A percentile compares a stretch with the other conserved stretches of the same genome.
Evolutionary conservation across 2,888 invertebrate genomes (phyloP).

Genomic region (Watsonalla cultraria): DNA sequence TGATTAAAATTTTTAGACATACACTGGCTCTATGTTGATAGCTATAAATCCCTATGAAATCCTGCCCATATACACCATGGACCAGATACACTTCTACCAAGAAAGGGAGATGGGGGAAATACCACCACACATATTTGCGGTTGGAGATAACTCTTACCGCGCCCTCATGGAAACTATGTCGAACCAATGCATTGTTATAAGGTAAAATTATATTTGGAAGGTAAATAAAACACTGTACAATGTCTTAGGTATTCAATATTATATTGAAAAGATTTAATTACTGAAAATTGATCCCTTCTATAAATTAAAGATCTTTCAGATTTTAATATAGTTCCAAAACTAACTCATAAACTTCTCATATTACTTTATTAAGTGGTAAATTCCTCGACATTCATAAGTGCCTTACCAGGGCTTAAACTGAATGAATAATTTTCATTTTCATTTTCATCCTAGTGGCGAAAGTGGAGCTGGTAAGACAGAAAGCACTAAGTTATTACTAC

Average conservation of each 20-base stretch:
- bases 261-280: too few relatives aligned
- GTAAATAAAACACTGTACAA: not conserved
- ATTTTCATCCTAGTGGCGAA: too few relatives aligned
- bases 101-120: slow-evolving; percentile 90
- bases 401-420: too few relatives aligned
- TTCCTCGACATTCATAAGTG: too few relatives aligned
- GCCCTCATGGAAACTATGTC: slow-evolving; percentile 85
- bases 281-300: too few relatives aligned
- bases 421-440: too few relatives aligned
- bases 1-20: slow-evolving; percentile 94
- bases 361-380: too few relatives aligned
- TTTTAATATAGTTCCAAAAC: too few relatives aligned
- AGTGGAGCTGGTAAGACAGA: slow-evolving; percentile 98
- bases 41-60: slow-evolving; percentile 97
- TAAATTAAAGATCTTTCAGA: too few relatives aligned
- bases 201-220: slow-evolving; percentile 68
- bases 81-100: slow-evolving; percentile 90
- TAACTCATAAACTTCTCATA: too few relatives aligned
- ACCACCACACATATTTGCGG: slow-evolving; percentile 97
- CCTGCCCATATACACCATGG: slow-evolving; percentile 95
- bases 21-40: slow-evolving; percentile 95
- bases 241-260: too few relatives aligned
- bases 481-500: slow-evolving; percentile 95
- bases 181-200: slow-evolving; percentile 97
- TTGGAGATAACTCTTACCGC: slow-evolving; percentile 93